Base-by-base conservation (phyloP, 1,140 invertebrate species). In the Oryctes rhinoceros region DNA sequence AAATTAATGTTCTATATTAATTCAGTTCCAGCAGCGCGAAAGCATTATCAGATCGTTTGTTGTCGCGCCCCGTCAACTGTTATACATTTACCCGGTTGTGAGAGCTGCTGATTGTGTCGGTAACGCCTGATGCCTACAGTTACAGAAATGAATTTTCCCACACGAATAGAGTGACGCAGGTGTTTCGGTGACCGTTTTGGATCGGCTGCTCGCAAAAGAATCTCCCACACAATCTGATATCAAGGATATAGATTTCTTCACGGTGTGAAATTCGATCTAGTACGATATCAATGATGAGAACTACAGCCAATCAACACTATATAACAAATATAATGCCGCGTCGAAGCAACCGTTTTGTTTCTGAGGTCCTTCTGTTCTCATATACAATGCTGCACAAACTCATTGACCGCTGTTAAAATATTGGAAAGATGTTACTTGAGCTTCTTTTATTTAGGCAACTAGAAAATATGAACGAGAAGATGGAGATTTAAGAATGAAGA, bases 1-100 rank as follows among this genome's bases (percentile, higher is more conserved):
- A 59, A 59, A 59, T 59, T 59, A 59, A 59, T 59, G 53, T 59
- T 59, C 53, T 59, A 59, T 59, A 59, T 59, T 59, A 59, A 59
- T 59, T 59, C 53, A 59, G 53, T 59, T 59, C 53, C 53, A 59
- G 18, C 53, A 18, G 53, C 53, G 53, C 53, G 15, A 18, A 15
- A 18, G 3, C 53, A 59, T 59, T 59, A 59, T 59, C 53, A 18
- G 53, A 59, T 59, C 53, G 53, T 59, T 59, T 18, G 53, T 59
- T n/a, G 53, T 18, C 18, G 53, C 18, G 53, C 15, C 53, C 53
- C 53, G 53, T 59, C 53, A 59, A 59, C 13, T 59, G 53, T 53
- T 53, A n/a, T 59, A 59, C 18, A 59, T 59, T 59, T 59, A 59
- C 53, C 53, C 6, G 53, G 53, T 59, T 59, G 53, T 59, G 53